phyloP scores from a whole-genome alignment of 2,888 invertebrate genomes.

The Clepsis dumicolana region DNA sequence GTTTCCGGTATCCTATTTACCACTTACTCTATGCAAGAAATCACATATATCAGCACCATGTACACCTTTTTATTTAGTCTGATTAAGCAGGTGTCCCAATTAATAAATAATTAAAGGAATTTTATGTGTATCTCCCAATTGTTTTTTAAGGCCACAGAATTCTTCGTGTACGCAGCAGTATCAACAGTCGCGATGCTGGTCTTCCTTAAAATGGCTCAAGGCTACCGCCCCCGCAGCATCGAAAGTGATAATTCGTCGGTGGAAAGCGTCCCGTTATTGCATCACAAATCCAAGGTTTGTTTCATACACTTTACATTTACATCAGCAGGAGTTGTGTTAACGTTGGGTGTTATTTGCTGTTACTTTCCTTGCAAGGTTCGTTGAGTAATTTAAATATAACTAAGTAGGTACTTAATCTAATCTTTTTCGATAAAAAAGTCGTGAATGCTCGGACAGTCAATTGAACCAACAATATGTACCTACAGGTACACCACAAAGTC shows the following conservation, averaged over 20 bases:
- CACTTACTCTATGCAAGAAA: too few relatives aligned
- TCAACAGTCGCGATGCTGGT: conserved; percentile 89
- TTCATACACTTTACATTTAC: neutral
- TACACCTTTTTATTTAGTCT: too few relatives aligned
- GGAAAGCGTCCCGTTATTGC: conserved; percentile 72
- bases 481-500: too few relatives aligned
- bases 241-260: conserved; percentile 75
- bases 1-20: too few relatives aligned
- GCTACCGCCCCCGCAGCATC: conserved; percentile 71
- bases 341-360: neutral
- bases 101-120: too few relatives aligned
- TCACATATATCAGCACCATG: too few relatives aligned
- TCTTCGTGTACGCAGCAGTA: conserved; percentile 90
- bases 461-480: too few relatives aligned
- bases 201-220: conserved; percentile 84
- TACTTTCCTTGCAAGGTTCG: neutral
- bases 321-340: neutral
- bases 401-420: too few relatives aligned
- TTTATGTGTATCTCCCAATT: neutral
- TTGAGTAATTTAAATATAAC: neutral
- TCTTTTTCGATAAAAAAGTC: too few relatives aligned
- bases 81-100: too few relatives aligned
- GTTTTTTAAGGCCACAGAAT: conserved; percentile 88
- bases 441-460: too few relatives aligned
- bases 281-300: conserved; percentile 69